A percentile compares a stretch with the other conserved stretches of the same genome.
These are phyloP conservation scores for Lochmaea crataegi DNA, from an alignment of 2,888 invertebrate species.

Conservation along the genomic window DNA sequence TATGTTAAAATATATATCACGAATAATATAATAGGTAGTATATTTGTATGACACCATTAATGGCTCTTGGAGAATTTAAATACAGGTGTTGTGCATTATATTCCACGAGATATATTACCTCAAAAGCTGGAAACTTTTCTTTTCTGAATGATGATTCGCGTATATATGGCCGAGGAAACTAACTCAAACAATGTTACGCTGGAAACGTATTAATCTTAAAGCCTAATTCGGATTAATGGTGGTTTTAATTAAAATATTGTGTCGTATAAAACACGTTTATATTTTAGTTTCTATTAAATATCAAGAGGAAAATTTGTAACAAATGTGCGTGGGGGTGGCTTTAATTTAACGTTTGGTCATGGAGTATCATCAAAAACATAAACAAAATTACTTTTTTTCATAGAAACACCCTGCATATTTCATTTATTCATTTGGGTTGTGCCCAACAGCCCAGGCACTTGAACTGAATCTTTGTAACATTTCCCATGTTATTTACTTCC, in stretches of 20 bases:
- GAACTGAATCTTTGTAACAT: too few relatives aligned
- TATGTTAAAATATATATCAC: constrained; percentile 47
- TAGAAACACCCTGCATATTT: too few relatives aligned
- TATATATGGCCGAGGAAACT: constrained; percentile 2
- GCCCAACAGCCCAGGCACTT: too few relatives aligned
- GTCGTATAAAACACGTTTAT: too few relatives aligned
- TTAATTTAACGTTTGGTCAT: too few relatives aligned
- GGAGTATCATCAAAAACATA: too few relatives aligned
- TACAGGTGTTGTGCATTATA: constrained; percentile 51
- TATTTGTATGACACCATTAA: constrained; percentile 48
- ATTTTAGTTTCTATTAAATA: too few relatives aligned
- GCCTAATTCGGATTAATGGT: background rate
- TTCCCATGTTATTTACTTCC: too few relatives aligned
- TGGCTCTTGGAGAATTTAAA: constrained; percentile 50
- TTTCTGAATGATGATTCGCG: constrained; percentile 18
- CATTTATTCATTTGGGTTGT: too few relatives aligned
- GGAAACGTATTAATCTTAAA: background rate
- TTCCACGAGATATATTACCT: constrained; percentile 42
- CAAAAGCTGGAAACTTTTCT: constrained; percentile 20
- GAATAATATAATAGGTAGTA: constrained; percentile 50
- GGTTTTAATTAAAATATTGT: background rate
- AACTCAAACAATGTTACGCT: background rate
- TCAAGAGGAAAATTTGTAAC: too few relatives aligned
- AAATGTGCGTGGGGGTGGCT: too few relatives aligned
- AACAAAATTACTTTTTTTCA: too few relatives aligned